phyloP scores from a whole-genome alignment of 2,888 invertebrate species.

The Agrochola litura region DNA sequence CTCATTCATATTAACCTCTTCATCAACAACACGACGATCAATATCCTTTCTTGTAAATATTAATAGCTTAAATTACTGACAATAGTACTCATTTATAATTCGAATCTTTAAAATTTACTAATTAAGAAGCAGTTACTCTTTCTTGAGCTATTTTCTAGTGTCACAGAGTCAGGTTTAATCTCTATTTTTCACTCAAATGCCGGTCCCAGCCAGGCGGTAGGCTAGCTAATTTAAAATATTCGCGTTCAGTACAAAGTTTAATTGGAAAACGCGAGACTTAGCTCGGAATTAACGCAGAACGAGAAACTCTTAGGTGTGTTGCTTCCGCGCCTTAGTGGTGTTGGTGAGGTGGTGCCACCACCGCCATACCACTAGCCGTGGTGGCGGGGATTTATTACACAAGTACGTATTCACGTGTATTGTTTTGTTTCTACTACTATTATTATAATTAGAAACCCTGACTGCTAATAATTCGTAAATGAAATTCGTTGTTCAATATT shows the following conservation, averaged over 20 bases:
- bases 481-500: conserved; percentile 11
- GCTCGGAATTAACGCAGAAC: conserved; percentile 70
- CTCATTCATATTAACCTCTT: conserved; percentile 16
- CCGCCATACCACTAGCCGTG: background rate
- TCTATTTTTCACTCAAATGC: conserved; percentile 57
- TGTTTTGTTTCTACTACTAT: background rate
- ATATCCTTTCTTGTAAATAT: background rate
- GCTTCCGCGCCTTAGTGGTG: conserved; percentile 42
- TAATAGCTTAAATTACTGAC: conserved; percentile 10
- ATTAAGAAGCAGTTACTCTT: conserved; percentile 25
- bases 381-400: conserved; percentile 32
- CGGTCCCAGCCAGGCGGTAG: conserved; percentile 44
- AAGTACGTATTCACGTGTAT: conserved; percentile 30
- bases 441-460: background rate
- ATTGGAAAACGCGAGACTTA: conserved; percentile 77
- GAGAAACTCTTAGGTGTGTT: conserved; percentile 65
- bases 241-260: conserved; percentile 79
- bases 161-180: conserved; percentile 53
- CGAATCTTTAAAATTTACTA: conserved; percentile 15
- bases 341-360: conserved; percentile 27
- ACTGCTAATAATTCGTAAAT: background rate
- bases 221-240: conserved; percentile 79
- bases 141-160: conserved; percentile 18
- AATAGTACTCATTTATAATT: conserved; percentile 10
- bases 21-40: background rate